A percentile compares a stretch with the other conserved stretches of the same genome.
Evolutionary conservation across 2,888 invertebrate species (phyloP).

Genomic region (Salpingus planirostris): DNA sequence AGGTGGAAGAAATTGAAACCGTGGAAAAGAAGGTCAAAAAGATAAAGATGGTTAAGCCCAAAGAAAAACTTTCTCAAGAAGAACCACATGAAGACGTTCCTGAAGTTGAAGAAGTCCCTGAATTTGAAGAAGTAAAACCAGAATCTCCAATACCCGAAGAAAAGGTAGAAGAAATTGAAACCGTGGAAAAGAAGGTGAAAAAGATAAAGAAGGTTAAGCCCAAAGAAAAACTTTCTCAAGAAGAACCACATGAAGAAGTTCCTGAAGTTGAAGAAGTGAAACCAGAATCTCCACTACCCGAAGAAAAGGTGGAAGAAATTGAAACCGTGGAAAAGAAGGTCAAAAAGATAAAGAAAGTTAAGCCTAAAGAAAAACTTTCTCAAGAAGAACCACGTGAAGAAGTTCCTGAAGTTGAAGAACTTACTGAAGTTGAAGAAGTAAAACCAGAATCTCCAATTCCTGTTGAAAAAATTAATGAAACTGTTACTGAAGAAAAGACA

Average conservation of each 20-base stretch:
- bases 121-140: slow-evolving; percentile 11
- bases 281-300: no score
- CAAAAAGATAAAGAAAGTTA: slow-evolving; percentile 14
- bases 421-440: slow-evolving; percentile 5
- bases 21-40: background rate
- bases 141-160: slow-evolving; percentile 14
- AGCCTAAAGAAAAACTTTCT: slow-evolving; percentile 4
- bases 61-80: slow-evolving; percentile 16
- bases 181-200: slow-evolving; percentile 20
- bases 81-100: no score
- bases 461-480: slow-evolving; percentile 1
- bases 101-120: slow-evolving; percentile 12
- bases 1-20: background rate
- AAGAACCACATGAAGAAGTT: slow-evolving; percentile 5
- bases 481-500: slow-evolving; percentile 16
- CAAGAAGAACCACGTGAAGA: slow-evolving; percentile 27
- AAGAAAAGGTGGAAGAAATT: background rate
- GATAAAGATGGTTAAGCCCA: slow-evolving; percentile 13
- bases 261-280: background rate
- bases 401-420: slow-evolving; percentile 5
- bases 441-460: slow-evolving; percentile 2
- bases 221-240: slow-evolving; percentile 1
- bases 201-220: slow-evolving; percentile 31
- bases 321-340: background rate
- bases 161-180: slow-evolving; percentile 23